Percentiles rank a stretch among this genome's conserved stretches.
phyloP scores from a whole-genome alignment of 2,888 invertebrate genomes.

The Loripinus fragilis region DNA sequence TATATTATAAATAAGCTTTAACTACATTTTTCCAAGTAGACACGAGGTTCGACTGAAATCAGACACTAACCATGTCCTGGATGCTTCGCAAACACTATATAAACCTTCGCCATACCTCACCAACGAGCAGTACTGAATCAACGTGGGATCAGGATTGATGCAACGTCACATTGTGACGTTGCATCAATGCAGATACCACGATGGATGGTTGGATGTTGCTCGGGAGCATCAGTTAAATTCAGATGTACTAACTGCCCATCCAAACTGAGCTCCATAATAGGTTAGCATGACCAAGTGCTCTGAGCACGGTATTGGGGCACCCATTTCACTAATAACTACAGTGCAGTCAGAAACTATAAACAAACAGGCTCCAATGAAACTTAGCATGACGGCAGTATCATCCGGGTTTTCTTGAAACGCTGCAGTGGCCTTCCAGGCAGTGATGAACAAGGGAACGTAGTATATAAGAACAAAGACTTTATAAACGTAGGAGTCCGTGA shows the following conservation, averaged over 20 bases:
- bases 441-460: constrained; percentile 61
- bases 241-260: constrained; percentile 67
- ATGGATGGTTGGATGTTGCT: no score
- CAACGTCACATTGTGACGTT: no score
- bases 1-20: no score
- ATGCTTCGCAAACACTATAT: no score
- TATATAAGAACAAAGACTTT: constrained; percentile 62
- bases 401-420: constrained; percentile 60
- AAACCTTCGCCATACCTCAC: no score
- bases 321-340: constrained; percentile 67
- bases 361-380: constrained; percentile 63
- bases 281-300: constrained; percentile 68
- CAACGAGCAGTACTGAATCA: no score
- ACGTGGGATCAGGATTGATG: no score
- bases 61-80: no score
- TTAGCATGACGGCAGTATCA: constrained; percentile 54
- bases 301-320: constrained; percentile 59
- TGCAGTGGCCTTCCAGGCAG: constrained; percentile 69
- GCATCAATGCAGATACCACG: no score
- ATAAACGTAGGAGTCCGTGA: constrained; percentile 55
- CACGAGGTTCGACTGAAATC: no score
- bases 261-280: constrained; percentile 73
- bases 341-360: constrained; percentile 72
- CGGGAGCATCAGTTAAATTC: constrained; percentile 25
- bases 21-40: no score